phyloP scores from a whole-genome alignment of 2,797 vertebrate species.

The Galaxias olidus region DNA sequence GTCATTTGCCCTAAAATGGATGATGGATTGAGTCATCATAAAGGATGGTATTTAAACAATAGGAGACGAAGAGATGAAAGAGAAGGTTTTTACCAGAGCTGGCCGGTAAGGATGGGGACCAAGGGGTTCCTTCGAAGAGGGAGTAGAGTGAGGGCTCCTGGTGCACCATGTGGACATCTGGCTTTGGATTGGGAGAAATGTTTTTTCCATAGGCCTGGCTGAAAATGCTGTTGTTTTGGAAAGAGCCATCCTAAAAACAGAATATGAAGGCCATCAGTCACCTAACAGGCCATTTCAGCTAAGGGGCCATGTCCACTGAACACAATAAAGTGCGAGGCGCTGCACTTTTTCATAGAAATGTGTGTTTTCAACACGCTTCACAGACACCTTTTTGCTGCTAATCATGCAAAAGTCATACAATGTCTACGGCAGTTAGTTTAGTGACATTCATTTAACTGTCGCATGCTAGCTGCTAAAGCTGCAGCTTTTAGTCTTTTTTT shows the following conservation, averaged over 20 bases:
- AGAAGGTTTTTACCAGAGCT: slow-evolving; percentile 84
- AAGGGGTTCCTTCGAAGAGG: slow-evolving; percentile 93
- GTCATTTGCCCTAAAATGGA: neutral
- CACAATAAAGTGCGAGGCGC: too few species aligned
- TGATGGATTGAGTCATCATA: neutral
- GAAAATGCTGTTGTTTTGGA: slow-evolving; percentile 93
- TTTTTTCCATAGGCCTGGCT: slow-evolving; percentile 94
- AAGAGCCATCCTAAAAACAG: slow-evolving; percentile 82
- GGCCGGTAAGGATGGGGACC: slow-evolving; percentile 96
- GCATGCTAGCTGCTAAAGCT: too few species aligned
- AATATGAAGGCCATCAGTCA: neutral
- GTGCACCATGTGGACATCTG: slow-evolving; percentile 83
- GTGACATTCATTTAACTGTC: too few species aligned
- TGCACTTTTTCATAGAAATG: too few species aligned
- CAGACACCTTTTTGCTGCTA: too few species aligned
- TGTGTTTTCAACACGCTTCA: too few species aligned
- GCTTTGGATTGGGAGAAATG: slow-evolving; percentile 82
- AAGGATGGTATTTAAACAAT: too few species aligned
- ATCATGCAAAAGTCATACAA: too few species aligned
- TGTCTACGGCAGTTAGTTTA: too few species aligned
- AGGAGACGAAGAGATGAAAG: neutral
- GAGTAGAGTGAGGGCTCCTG: slow-evolving; percentile 96
- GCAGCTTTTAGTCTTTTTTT: too few species aligned
- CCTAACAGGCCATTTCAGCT: neutral
- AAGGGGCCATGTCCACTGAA: too few species aligned